Conservation (phyloP, 1,140 invertebrate species). For the Trialeurodes vaporariorum region DNA sequence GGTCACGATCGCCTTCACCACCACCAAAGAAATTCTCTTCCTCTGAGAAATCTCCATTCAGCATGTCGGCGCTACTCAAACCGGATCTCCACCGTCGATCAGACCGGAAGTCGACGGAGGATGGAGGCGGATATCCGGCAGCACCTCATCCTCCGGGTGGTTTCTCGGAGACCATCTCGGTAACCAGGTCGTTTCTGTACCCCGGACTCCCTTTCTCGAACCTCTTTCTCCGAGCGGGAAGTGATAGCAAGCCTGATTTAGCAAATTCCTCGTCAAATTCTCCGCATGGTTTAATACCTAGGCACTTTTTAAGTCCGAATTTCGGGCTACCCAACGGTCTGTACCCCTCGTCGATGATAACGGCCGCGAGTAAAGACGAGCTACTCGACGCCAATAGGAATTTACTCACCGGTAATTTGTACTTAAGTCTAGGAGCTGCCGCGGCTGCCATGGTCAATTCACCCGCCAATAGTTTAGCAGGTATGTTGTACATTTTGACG, state of each 20-base stretch:
- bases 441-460: constrained; percentile 39
- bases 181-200: constrained; percentile 47
- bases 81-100: constrained; percentile 56
- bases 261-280: background rate
- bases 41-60: constrained; percentile 37
- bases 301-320: constrained; percentile 19
- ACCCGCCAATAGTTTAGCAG: background rate
- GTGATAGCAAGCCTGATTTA: constrained; percentile 2
- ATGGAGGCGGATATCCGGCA: constrained; percentile 9
- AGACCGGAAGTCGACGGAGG: constrained; percentile 10
- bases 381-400: constrained; percentile 33
- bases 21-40: constrained; percentile 52
- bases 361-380: constrained; percentile 33
- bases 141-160: constrained; percentile 33
- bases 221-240: constrained; percentile 17
- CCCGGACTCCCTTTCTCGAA: constrained; percentile 34
- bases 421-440: constrained; percentile 43
- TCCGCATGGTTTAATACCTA: constrained; percentile 17
- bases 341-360: constrained; percentile 22
- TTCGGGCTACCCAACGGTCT: constrained; percentile 19
- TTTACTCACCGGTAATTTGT: constrained; percentile 43
- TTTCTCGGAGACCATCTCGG: constrained; percentile 40
- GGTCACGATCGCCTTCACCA: constrained; percentile 28
- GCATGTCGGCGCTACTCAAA: constrained; percentile 59
- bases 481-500: too few relatives aligned